These are phyloP conservation scores for Scaptomyza hsui DNA, from an alignment of 1,140 invertebrate species.

Conservation along the genomic window DNA sequence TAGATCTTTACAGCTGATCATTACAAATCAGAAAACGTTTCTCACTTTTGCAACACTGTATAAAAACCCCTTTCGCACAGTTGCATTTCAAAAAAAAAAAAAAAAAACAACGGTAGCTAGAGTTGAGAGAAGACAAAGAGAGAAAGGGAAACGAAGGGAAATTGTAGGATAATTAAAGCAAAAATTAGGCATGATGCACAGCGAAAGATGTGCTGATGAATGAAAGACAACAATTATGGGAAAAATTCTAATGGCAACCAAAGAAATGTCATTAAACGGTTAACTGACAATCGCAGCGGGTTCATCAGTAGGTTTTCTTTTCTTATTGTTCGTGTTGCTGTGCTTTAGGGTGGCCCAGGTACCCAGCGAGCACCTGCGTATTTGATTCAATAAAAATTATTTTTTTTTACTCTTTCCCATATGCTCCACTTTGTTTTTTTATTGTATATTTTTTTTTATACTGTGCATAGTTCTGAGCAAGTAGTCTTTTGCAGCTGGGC, in stretches of 20 bases:
- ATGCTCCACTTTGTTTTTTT: constrained; percentile 42
- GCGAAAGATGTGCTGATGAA: constrained; percentile 35
- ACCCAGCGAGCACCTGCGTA: constrained; percentile 29
- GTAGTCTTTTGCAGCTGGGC: constrained; percentile 50
- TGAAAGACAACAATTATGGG: constrained; percentile 68
- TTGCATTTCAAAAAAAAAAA: constrained; percentile 1
- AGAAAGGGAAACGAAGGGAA: constrained; percentile 2
- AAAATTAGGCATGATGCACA: constrained; percentile 60
- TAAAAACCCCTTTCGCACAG: background rate
- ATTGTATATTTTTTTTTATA: constrained; percentile 30
- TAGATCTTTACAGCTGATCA: background rate
- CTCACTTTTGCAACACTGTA: background rate
- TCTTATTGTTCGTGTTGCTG: constrained; percentile 15
- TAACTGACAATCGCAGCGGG: constrained; percentile 63
- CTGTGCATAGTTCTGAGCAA: constrained; percentile 68
- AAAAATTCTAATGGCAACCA: constrained; percentile 70
- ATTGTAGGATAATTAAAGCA: constrained; percentile 58
- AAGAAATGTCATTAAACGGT: constrained; percentile 75
- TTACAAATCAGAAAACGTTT: background rate
- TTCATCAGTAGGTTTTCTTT: constrained; percentile 5
- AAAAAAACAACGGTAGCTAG: constrained; percentile 16
- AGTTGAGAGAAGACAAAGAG: constrained; percentile 31
- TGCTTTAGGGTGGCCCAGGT: constrained; percentile 57
- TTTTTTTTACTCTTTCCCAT: constrained; percentile 34
- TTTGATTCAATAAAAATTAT: constrained; percentile 44